Base-by-base conservation (phyloP, 2,888 invertebrate species). In the Acronicta aceris region DNA sequence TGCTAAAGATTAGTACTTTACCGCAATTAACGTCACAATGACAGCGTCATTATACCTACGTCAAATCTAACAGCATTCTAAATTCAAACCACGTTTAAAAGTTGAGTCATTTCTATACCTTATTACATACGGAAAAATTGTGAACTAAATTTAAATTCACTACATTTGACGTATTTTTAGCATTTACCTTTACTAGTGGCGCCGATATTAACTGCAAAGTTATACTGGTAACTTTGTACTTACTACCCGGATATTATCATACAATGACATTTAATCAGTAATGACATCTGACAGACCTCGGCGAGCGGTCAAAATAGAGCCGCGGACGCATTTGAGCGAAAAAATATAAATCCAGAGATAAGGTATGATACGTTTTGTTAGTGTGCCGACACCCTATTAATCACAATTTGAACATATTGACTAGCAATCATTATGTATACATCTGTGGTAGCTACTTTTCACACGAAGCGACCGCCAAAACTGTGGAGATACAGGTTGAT, bases 371-470 rank as follows among this genome's bases (percentile, higher is more conserved):
- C 56, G 53, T 65, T 79, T 82, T 75, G 65, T 69, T 71, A 68
- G 71, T 81, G 74, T 82, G 81, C 80, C 81, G 84, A 82, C 83
- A 74, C 75, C 57, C 60, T 83, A 93, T 93, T 87, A 93, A 93
- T 94, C 92, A 93, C 88, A 93, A 92, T 93, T 92, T 93, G 86
- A 87, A 86, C 83, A 89, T 90, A 93, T 92, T 93, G 92, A 92
- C 84, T 82, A 78, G 81, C 79, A 84, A 90, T 90, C 89, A 89
- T 88, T 89, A 87, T 76, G 67, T 77, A 72, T 83, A 83, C 81
- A 83, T 84, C 82, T 84, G 76, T 86, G 76, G 87, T 88, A 87
- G 89, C 87, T 81, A 81, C 82, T 83, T 78, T 89, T 90, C 89
- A 89, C 91, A 89, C 84, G 71, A 56, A 61, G 80, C 60, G 75